Base-by-base conservation (phyloP, 2,113 vertebrate genomes). In the Ptychochromis oligacanthus region DNA sequence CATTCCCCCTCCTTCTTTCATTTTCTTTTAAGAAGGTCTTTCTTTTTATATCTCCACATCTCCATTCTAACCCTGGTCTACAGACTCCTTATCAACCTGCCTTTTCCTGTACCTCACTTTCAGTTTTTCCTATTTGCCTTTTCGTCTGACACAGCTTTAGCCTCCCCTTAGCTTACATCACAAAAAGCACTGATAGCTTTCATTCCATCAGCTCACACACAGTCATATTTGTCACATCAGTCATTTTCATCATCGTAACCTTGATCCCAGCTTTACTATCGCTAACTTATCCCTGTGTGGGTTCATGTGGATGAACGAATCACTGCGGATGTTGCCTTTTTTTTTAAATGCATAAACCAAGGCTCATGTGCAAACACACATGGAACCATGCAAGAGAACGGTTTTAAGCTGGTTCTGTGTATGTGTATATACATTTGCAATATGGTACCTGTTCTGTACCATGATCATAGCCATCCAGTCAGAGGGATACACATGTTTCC, bases 391-490 rank as follows among this genome's bases (percentile, higher is more conserved):
- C 1, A 72, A 72, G 14, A 31, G 4, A n/a, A 76, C 26, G 74
- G 1, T 15, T 57, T 17, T 4, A 38, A 24, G 24, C 10, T 34
- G 18, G 28, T 22, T 54, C 26, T 65, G 24, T 76, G 49, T n/a
- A 28, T 17, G 43, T 70, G 26, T 10, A 6, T 54, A 40, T 24
- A 5, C 55, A 28, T 17, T 18, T 40, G 38, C 22, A 78, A 79
- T 80, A 79, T 14, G 1, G 24, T 92, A 99, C 98, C 97, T 98
- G 96, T 99, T 99, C 94, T 99, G 98, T 34, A 98, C 97, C 98
- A 99, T 98, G 91, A 98, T 99, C 98, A 99, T 99, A 9, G 97
- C 97, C 95, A 99, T 97, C 98, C 98, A 99, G 89, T 99, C 98
- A 0, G 95, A 96, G 1, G 97, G 97, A 77, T 99, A 99, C 82